Percentiles rank a stretch among this genome's conserved stretches.
phyloP scores from a whole-genome alignment of 2,113 vertebrate species.

The Pipra filicauda region DNA sequence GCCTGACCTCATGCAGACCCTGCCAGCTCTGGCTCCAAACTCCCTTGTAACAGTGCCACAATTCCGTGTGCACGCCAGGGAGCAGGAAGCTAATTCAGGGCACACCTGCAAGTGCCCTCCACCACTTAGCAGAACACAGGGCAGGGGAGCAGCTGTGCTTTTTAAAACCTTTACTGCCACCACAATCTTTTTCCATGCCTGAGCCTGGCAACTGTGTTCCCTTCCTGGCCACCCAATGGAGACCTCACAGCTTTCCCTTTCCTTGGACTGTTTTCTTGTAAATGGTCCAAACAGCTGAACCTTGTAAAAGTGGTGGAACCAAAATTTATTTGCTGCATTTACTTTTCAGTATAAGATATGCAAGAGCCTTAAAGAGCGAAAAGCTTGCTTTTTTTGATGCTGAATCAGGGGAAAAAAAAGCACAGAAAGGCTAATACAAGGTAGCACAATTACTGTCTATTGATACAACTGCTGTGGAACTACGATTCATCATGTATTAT shows the following conservation, averaged over 20 bases:
- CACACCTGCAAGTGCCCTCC: not conserved
- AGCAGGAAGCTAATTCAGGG: not conserved
- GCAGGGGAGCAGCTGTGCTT: not conserved
- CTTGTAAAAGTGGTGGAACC: not conserved
- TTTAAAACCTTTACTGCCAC: not conserved
- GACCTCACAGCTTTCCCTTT: not conserved
- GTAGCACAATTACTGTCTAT: not conserved
- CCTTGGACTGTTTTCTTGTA: not conserved
- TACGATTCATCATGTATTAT: not conserved
- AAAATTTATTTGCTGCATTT: not conserved
- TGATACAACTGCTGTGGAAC: not conserved
- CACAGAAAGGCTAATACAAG: not conserved
- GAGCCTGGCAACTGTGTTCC: not conserved
- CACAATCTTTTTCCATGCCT: not conserved
- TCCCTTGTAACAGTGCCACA: accelerated
- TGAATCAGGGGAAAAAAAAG: accelerated
- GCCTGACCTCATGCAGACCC: not conserved
- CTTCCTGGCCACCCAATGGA: not conserved
- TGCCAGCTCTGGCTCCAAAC: not conserved
- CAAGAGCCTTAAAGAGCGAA: not conserved
- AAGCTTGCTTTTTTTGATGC: not conserved
- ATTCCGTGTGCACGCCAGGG: not conserved
- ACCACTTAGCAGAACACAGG: not conserved
- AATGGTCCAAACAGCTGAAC: not conserved
- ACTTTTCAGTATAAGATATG: not conserved